These are phyloP conservation scores for Mythimna albipuncta DNA, from an alignment of 2,888 invertebrate genomes.

Conservation along the genomic window DNA sequence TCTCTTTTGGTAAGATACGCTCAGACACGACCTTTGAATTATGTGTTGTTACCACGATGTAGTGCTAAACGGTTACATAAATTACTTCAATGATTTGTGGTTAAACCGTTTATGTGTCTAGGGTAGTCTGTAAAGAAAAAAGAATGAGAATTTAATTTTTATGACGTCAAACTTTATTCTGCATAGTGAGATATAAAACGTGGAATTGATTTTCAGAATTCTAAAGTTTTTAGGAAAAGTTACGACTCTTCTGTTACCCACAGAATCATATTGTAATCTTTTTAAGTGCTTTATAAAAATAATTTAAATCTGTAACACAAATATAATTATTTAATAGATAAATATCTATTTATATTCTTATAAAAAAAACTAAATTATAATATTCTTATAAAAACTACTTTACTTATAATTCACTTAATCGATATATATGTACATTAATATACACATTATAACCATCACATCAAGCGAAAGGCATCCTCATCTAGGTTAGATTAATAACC, in stretches of 20 bases:
- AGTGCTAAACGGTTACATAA: conserved; percentile 72
- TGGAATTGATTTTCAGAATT: neutral
- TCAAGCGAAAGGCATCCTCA: no score
- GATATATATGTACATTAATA: no score
- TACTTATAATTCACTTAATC: no score
- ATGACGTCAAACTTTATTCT: conserved; percentile 2
- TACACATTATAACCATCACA: no score
- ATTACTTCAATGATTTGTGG: conserved; percentile 68
- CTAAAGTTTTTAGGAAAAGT: no score
- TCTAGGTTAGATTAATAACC: neutral
- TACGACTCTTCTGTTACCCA: neutral
- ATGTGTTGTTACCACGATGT: conserved; percentile 71
- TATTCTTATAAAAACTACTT: no score
- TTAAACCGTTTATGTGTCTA: conserved; percentile 34
- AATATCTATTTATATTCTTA: no score
- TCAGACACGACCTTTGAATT: conserved; percentile 73
- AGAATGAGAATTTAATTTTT: conserved; percentile 34
- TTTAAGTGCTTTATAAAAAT: no score
- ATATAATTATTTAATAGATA: no score
- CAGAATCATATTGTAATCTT: neutral
- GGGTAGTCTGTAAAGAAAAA: conserved; percentile 44
- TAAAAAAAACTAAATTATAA: no score
- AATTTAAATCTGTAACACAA: no score
- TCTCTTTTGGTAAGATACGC: conserved; percentile 73
- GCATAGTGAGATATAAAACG: conserved; percentile 1